Base-by-base conservation (phyloP, 2,797 vertebrate species). In the Nyctalus aviator region DNA sequence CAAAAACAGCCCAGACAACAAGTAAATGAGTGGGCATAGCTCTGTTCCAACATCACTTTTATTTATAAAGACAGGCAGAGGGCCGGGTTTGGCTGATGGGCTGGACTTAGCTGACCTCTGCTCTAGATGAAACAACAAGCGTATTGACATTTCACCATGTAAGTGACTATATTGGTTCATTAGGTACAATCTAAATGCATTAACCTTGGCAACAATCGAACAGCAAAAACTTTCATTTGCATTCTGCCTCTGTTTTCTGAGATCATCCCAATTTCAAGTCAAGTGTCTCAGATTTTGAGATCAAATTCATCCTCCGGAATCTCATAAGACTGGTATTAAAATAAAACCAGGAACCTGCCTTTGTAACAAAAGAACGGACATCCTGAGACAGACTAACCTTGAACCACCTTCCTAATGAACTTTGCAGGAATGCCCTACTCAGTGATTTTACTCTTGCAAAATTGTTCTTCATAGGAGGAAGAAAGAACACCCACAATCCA, bases 391-490 rank as follows among this genome's bases (percentile, higher is more conserved):
- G 41, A 25, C 68, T 76, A 83, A 84, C 14, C n/a, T 94, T 30
- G 13, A 48, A n/a, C 92, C 55, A 91, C 55, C 72, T 93, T 92
- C 41, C 83, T 93, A 81, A 96, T 92, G 44, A 94, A 83, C 73
- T 93, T 85, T 46, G 44, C 23, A 92, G 72, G 73, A 97, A 69
- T 90, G 46, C 73, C 35, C 25, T 62, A 13, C 62, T 91, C 90
- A 88, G 91, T 90, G 37, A 86, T 93, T 94, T 95, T 94, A 88
- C 30, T 30, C 73, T 93, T 89, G 27, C 17, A 83, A 95, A 95
- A 89, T 96, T 87, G 82, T 95, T 91, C 93, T 96, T 89, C 90
- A 91, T 87, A 64, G 69, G 55, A 85, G 48, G 21, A 71, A 93
- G 53, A 53, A 30, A 85, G 46, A n/a, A 20, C 35, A 41, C 37